Conservation (phyloP, 1,140 invertebrate genomes). For the Rhyzopertha dominica region DNA sequence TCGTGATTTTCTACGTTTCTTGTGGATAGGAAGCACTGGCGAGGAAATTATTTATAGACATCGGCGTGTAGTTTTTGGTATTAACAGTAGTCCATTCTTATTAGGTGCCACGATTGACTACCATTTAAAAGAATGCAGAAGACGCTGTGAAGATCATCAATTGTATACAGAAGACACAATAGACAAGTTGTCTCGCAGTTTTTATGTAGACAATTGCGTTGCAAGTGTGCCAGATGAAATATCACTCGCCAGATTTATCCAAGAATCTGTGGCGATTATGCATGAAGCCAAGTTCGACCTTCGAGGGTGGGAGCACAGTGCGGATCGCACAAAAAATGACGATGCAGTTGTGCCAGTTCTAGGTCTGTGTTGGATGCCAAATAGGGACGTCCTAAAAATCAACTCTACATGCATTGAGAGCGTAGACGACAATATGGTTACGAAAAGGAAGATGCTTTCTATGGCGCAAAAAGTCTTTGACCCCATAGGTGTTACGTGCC, state of each 20-base stretch:
- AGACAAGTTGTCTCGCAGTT: slow-evolving; percentile 9
- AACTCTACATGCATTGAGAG: neutral
- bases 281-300: slow-evolving; percentile 27
- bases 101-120: slow-evolving; percentile 14
- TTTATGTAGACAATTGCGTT: slow-evolving; percentile 37
- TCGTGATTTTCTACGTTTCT: slow-evolving; percentile 29
- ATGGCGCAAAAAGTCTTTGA: slow-evolving; percentile 28
- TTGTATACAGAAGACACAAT: slow-evolving; percentile 5
- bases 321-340: neutral
- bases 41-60: slow-evolving; percentile 17
- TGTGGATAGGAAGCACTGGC: slow-evolving; percentile 25
- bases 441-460: slow-evolving; percentile 28
- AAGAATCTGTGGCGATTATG: slow-evolving; percentile 19
- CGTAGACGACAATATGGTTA: neutral
- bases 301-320: slow-evolving; percentile 24
- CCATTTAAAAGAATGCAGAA: slow-evolving; percentile 15
- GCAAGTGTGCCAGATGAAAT: slow-evolving; percentile 18
- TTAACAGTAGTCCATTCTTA: slow-evolving; percentile 23
- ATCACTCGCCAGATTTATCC: slow-evolving; percentile 20
- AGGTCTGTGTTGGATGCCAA: slow-evolving; percentile 1
- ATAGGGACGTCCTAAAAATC: slow-evolving; percentile 1
- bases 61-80: slow-evolving; percentile 25
- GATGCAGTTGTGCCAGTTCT: neutral
- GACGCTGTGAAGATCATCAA: slow-evolving; percentile 3
- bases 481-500: slow-evolving; percentile 27